Percentiles rank a stretch among this genome's conserved stretches.
These are phyloP conservation scores for Chelmon rostratus DNA, from an alignment of 2,797 vertebrate genomes.

Conservation along the genomic window DNA sequence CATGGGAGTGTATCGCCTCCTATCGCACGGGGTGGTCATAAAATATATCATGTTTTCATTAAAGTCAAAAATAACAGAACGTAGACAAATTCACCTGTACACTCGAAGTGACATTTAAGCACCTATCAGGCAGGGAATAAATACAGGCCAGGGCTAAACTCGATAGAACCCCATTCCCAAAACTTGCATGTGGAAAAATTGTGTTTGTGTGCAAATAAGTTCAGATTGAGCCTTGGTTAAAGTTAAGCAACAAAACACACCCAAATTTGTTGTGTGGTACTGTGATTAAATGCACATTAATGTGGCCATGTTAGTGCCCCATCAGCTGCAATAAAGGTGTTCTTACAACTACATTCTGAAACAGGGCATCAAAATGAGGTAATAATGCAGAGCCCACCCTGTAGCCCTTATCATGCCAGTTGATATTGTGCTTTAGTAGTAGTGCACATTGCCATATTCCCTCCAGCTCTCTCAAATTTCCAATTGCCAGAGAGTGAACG, in stretches of 20 bases:
- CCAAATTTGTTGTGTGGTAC: background rate
- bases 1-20: conserved; percentile 66
- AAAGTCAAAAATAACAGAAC: background rate
- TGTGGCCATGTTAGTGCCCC: background rate
- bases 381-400: background rate
- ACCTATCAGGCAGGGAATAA: background rate
- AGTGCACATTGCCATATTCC: background rate
- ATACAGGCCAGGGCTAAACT: background rate
- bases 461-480: background rate
- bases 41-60: background rate
- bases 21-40: conserved; percentile 56
- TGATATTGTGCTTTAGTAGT: background rate
- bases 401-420: background rate
- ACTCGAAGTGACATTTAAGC: background rate
- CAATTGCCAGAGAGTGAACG: background rate
- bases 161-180: no score
- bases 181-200: background rate
- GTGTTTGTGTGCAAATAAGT: background rate
- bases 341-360: background rate
- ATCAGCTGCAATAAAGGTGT: background rate
- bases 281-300: background rate
- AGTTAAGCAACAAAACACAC: no score
- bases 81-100: background rate
- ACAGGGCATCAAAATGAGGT: background rate
- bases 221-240: background rate